A percentile compares a stretch with the other conserved stretches of the same genome.
Evolutionary conservation across 2,113 vertebrate species (phyloP).

Genomic region (Mystacornis crossleyi): DNA sequence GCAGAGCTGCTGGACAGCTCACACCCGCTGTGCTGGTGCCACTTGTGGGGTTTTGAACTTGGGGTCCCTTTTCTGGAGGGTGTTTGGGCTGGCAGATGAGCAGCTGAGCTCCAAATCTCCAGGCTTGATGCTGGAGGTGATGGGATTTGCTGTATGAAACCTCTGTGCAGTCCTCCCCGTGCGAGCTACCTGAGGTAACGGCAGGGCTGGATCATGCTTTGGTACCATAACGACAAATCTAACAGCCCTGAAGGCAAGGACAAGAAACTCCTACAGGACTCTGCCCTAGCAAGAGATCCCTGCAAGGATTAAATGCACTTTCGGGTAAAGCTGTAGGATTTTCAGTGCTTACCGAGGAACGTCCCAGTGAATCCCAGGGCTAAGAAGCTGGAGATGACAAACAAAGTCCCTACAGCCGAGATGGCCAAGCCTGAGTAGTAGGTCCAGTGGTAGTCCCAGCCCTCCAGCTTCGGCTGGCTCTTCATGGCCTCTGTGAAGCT

Average conservation of each 20-base stretch:
- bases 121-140: not conserved
- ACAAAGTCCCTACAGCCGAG: constrained; percentile 75
- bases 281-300: not conserved
- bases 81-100: not conserved
- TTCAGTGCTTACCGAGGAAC: constrained; percentile 86
- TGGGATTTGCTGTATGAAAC: not conserved
- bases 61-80: not conserved
- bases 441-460: constrained; percentile 73
- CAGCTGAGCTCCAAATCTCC: not conserved
- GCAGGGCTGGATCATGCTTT: not conserved
- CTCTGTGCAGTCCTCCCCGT: fast-evolving
- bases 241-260: not conserved
- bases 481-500: constrained; percentile 91
- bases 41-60: not conserved
- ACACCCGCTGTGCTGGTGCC: fast-evolving
- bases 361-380: constrained; percentile 92
- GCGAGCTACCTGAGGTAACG: not conserved
- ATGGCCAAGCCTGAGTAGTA: constrained; percentile 76
- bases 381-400: constrained; percentile 92
- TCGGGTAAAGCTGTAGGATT: not conserved
- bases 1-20: not conserved
- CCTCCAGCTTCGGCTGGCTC: constrained; percentile 79
- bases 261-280: not conserved
- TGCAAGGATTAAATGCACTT: not conserved
- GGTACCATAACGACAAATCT: not conserved